phyloP scores from a whole-genome alignment of 2,888 invertebrate species.

The Xestia xanthographa region DNA sequence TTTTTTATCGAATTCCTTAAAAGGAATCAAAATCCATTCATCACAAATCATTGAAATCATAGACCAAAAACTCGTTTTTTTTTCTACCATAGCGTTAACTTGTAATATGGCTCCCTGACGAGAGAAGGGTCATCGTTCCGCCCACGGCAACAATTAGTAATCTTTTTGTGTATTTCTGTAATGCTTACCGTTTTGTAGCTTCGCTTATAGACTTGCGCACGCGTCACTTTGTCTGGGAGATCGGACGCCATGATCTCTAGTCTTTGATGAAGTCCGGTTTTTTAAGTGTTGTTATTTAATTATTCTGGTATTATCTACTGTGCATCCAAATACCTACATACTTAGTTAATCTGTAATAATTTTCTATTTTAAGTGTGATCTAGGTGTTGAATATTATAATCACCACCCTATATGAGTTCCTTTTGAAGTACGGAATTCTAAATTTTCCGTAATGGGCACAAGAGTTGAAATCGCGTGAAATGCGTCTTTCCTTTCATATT shows the following conservation, averaged over 20 bases:
- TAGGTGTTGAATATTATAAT: too few relatives aligned
- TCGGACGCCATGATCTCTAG: too few relatives aligned
- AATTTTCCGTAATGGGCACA: too few relatives aligned
- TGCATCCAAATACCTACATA: neutral
- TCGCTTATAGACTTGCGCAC: neutral
- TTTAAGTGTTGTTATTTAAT: too few relatives aligned
- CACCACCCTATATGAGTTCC: too few relatives aligned
- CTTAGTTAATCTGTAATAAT: neutral
- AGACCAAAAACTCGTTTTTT: slow-evolving; percentile 13
- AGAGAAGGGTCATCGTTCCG: slow-evolving; percentile 24
- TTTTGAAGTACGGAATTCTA: too few relatives aligned
- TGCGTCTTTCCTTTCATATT: too few relatives aligned
- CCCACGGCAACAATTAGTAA: slow-evolving; percentile 23
- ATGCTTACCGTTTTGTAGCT: slow-evolving; percentile 1
- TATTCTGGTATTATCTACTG: too few relatives aligned
- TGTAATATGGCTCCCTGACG: slow-evolving; percentile 30
- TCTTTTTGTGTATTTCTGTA: slow-evolving; percentile 16
- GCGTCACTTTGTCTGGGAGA: slow-evolving; percentile 10
- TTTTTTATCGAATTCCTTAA: slow-evolving; percentile 15
- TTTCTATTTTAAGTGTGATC: neutral
- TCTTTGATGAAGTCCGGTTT: neutral
- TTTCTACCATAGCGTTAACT: slow-evolving; percentile 6
- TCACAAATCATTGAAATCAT: neutral
- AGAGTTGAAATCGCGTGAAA: too few relatives aligned
- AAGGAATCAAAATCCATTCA: slow-evolving; percentile 13